A percentile compares a stretch with the other conserved stretches of the same genome.
These are phyloP conservation scores for Clunio marinus DNA, from an alignment of 2,888 invertebrate species.

Conservation along the genomic window DNA sequence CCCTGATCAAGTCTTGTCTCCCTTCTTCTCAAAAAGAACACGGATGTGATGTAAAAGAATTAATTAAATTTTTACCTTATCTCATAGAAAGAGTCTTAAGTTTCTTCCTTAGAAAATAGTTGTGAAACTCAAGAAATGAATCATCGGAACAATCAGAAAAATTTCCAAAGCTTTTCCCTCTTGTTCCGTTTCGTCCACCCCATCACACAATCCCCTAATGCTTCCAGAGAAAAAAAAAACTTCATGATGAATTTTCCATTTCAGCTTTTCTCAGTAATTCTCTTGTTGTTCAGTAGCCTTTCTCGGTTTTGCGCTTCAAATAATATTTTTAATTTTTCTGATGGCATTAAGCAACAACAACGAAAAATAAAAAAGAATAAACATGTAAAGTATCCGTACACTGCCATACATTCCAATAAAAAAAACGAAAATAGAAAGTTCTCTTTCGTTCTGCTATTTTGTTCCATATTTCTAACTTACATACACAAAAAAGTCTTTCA, in stretches of 20 bases:
- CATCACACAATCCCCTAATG: too few species aligned
- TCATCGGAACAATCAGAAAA: too few species aligned
- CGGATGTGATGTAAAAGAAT: background rate
- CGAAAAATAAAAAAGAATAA: background rate
- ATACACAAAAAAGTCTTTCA: background rate
- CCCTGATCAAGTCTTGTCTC: too few species aligned
- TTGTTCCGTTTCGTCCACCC: too few species aligned
- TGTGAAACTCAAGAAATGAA: too few species aligned
- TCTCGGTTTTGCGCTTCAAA: background rate
- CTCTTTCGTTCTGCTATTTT: constrained; percentile 10
- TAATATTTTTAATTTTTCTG: background rate
- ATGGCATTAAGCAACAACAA: background rate
- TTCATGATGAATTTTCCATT: too few species aligned
- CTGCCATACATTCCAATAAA: too few species aligned
- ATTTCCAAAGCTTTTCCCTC: too few species aligned
- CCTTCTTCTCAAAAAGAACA: background rate
- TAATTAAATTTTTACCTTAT: background rate
- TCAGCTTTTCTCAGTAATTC: background rate
- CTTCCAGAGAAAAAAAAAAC: too few species aligned
- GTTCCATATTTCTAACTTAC: background rate
- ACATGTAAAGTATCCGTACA: background rate
- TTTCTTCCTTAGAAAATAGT: too few species aligned
- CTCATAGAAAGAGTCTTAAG: background rate
- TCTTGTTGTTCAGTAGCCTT: background rate
- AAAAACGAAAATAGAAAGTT: background rate